phyloP scores from a whole-genome alignment of 2,888 invertebrate species.

The Acronicta alni region DNA sequence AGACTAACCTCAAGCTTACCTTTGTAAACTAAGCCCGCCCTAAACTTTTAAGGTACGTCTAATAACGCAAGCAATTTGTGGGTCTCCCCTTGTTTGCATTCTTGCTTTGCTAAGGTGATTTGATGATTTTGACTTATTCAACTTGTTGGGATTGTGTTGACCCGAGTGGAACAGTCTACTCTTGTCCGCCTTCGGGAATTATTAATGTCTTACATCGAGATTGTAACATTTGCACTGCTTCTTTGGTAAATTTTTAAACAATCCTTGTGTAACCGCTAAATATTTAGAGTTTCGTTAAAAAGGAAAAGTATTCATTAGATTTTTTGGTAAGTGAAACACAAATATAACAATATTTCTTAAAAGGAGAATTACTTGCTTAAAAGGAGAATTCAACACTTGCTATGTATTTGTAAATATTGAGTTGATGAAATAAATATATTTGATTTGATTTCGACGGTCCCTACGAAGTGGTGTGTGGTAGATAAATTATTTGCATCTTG shows the following conservation, averaged over 20 bases:
- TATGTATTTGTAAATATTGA: no score
- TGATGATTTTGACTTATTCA: slow-evolving; percentile 88
- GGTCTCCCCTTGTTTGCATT: slow-evolving; percentile 86
- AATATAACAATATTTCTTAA: not conserved
- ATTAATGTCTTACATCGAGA: slow-evolving; percentile 59
- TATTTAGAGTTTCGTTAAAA: slow-evolving; percentile 26
- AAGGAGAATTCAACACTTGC: no score
- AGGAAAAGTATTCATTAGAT: no score
- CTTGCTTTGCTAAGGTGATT: slow-evolving; percentile 86
- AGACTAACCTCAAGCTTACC: slow-evolving; percentile 81
- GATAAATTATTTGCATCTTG: no score
- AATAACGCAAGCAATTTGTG: slow-evolving; percentile 87
- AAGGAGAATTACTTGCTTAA: no score
- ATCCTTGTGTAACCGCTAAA: slow-evolving; percentile 27
- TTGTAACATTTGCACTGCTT: slow-evolving; percentile 52
- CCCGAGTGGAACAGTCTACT: slow-evolving; percentile 58
- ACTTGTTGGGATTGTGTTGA: slow-evolving; percentile 75
- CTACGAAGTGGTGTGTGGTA: no score
- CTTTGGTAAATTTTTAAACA: slow-evolving; percentile 52
- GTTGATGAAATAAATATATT: no score
- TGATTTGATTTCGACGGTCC: no score
- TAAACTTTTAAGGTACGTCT: slow-evolving; percentile 87
- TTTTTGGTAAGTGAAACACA: no score
- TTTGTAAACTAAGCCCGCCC: slow-evolving; percentile 85
- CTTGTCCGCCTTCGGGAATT: slow-evolving; percentile 61